Evolutionary conservation across 2,113 vertebrate genomes (phyloP), one percentile per base, ranked within the genome.

Genomic region (Chascanopsetta lugubris): DNA sequence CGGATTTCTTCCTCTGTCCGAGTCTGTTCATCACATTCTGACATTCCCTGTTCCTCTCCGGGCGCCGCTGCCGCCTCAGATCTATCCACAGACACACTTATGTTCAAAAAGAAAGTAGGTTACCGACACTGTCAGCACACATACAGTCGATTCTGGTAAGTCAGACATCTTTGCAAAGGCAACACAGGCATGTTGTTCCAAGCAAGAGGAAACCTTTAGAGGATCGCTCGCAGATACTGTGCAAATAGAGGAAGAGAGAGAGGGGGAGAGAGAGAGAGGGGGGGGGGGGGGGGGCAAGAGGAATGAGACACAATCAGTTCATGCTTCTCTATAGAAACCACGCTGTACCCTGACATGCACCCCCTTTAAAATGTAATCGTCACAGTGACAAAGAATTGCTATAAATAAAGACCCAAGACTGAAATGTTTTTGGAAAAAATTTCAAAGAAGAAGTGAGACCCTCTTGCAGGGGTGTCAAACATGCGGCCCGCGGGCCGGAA

Each of bases 231-330:
- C 38, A 40, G 15, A 40, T 17, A n/a, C 17, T n/a, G 63, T 54
- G 48, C 69, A 75, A 51, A 47, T 42, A 64, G 53, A 42, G 8
- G 8, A 42, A 42, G 9, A 56, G 29, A 76, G 46, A 67, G 25
- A 38, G 49, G 61, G 6, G 7, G 5, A 51, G 57, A 77, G 30
- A 15, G 17, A 26, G 32, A 48, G 20, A 77, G 67, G 69, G 68
- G 25, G 60, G 56, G 45, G 64, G 38, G 61, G 38, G 81, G 60
- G 73, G 66, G 72, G 66, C 38, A 30, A 8, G 18, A 34, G 48
- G 34, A 65, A 56, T 50, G 27, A 64, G 63, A n/a, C 63, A 61
- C 6, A 43, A 59, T n/a, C n/a, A n/a, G n/a, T n/a, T n/a, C n/a
- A n/a, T n/a, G n/a, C n/a, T n/a, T n/a, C n/a, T n/a, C n/a, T n/a